Evolutionary conservation across 2,888 invertebrate genomes (phyloP).

Genomic region (Machimus atricapillus): DNA sequence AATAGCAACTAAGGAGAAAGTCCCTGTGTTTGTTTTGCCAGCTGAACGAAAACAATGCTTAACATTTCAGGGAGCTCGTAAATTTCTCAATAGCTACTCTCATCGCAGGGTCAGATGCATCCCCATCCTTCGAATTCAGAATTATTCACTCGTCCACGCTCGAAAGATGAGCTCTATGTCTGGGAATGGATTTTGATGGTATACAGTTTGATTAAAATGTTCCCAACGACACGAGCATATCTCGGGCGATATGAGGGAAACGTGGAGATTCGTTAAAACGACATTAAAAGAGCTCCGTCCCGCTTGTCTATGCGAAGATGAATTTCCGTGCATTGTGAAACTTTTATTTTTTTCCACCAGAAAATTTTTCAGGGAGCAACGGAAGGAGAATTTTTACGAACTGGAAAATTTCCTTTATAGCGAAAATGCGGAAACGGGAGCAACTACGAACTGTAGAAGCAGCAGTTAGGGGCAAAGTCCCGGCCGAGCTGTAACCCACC

Average conservation of each 20-base stretch:
- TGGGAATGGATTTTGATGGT: neutral
- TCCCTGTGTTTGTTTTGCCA: neutral
- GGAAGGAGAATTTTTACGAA: constrained; percentile 21
- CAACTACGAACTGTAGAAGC: neutral
- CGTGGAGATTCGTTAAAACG: neutral
- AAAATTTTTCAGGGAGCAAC: neutral
- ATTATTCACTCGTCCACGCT: neutral
- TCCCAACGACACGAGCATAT: neutral
- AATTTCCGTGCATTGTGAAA: neutral
- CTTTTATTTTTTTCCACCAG: neutral
- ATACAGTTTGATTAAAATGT: neutral
- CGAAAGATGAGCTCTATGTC: neutral
- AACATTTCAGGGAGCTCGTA: neutral
- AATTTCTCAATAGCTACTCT: neutral
- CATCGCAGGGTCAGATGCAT: neutral
- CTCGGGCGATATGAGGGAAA: neutral
- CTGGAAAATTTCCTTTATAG: constrained; percentile 3
- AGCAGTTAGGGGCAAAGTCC: neutral
- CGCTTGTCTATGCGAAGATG: neutral
- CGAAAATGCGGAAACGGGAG: neutral
- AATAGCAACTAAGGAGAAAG: neutral
- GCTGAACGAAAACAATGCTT: neutral
- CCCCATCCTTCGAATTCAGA: neutral
- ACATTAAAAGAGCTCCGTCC: neutral
- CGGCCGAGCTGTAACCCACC: neutral